Evolutionary conservation across 2,113 vertebrate species (phyloP).

Genomic region (Dipodomys stephensi): DNA sequence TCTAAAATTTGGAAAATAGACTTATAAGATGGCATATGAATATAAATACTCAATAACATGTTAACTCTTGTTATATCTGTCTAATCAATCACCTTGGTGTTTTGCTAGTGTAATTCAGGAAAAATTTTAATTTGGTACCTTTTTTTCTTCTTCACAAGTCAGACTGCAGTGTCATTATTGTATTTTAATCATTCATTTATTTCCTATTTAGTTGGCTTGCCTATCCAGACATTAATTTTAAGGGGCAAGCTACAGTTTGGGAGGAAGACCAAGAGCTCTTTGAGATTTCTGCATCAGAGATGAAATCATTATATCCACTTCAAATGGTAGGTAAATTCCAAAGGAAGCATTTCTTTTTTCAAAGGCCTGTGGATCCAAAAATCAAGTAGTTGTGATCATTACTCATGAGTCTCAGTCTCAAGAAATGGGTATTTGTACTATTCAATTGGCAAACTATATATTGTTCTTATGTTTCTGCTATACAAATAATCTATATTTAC

Average conservation of each 20-base stretch:
- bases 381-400: not conserved
- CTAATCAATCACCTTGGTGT: constrained; percentile 1
- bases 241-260: constrained; percentile 88
- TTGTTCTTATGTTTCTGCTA: not conserved
- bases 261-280: constrained; percentile 83
- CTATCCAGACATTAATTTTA: constrained; percentile 89
- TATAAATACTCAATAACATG: not conserved
- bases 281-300: constrained; percentile 85
- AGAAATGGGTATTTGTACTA: not conserved
- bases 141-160: not conserved
- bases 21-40: not conserved
- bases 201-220: constrained; percentile 90
- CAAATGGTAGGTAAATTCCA: constrained; percentile 88
- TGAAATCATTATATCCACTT: constrained; percentile 90
- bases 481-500: constrained; percentile 33
- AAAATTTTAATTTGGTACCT: not conserved
- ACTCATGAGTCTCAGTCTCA: not conserved
- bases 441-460: not conserved
- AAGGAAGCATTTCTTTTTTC: not conserved
- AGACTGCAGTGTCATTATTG: not conserved
- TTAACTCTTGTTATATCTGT: not conserved
- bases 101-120: constrained; percentile 52
- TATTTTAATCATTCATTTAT: constrained; percentile 68
- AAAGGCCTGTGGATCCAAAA: not conserved
- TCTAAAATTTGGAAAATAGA: not conserved